Conservation (phyloP, 2,797 vertebrate species). For the Coregonus sp. region DNA sequence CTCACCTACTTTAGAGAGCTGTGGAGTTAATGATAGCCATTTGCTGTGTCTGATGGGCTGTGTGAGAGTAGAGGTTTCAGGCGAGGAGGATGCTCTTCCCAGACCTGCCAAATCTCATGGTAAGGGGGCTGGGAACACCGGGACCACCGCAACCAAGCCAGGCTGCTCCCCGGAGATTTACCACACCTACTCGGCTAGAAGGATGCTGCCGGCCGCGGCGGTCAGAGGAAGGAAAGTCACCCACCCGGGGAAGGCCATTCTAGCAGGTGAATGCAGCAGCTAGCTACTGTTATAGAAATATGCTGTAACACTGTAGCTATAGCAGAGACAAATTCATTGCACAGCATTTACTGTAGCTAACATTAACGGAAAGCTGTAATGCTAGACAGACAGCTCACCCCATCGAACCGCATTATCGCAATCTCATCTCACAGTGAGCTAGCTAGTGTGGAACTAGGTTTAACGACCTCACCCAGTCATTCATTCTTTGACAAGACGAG, state of each 20-base stretch:
- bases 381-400: background rate
- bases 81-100: conserved; percentile 51
- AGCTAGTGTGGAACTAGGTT: conserved; percentile 60
- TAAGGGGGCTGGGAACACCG: conserved; percentile 34
- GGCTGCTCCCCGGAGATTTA: conserved; percentile 44
- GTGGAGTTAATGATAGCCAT: conserved; percentile 63
- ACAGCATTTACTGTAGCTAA: background rate
- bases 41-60: conserved; percentile 70
- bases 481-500: conserved; percentile 16
- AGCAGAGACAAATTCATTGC: background rate
- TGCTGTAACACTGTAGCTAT: background rate
- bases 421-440: conserved; percentile 47
- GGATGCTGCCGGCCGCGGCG: conserved; percentile 70
- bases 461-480: conserved; percentile 30
- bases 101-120: conserved; percentile 25
- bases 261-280: conserved; percentile 69
- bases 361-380: background rate
- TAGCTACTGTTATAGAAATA: background rate
- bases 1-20: background rate
- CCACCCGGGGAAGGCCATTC: conserved; percentile 77
- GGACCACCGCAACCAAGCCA: conserved; percentile 22
- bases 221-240: conserved; percentile 71
- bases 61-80: conserved; percentile 59
- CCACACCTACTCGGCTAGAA: conserved; percentile 53
- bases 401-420: conserved; percentile 35